Percentiles rank a stretch among this genome's conserved stretches.
These are phyloP conservation scores for Endotricha flammealis DNA, from an alignment of 2,888 invertebrate genomes.

Conservation along the genomic window DNA sequence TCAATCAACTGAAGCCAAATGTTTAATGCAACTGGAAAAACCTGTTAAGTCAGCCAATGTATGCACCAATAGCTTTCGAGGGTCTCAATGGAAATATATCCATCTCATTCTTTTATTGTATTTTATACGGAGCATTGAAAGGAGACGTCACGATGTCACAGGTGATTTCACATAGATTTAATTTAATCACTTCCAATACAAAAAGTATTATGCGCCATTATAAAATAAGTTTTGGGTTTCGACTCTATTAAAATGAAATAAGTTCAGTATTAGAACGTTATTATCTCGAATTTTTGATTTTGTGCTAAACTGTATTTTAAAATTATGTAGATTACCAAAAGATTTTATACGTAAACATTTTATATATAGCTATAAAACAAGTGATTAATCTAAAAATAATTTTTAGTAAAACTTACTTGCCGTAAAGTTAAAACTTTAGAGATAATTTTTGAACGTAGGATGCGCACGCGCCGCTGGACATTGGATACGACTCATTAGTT, in stretches of 20 bases:
- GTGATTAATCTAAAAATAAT: too few relatives aligned
- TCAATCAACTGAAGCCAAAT: constrained; percentile 23
- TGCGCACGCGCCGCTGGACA: constrained; percentile 65
- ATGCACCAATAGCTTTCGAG: constrained; percentile 41
- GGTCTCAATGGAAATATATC: constrained; percentile 28
- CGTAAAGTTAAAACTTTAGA: too few relatives aligned
- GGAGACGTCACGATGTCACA: constrained; percentile 34
- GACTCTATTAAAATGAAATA: constrained; percentile 22
- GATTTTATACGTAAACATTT: too few relatives aligned
- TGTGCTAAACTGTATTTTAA: constrained; percentile 37
- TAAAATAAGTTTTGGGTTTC: constrained; percentile 25
- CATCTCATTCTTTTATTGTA: constrained; percentile 37
- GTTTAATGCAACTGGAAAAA: constrained; percentile 50
- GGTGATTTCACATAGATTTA: constrained; percentile 47
- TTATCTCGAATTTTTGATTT: constrained; percentile 51
- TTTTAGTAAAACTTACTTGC: too few relatives aligned
- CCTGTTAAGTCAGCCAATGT: constrained; percentile 70
- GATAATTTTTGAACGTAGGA: constrained; percentile 47
- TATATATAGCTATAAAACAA: too few relatives aligned
- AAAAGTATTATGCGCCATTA: constrained; percentile 32
- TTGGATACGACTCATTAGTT: constrained; percentile 72
- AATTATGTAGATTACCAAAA: constrained; percentile 34
- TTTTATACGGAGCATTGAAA: constrained; percentile 24
- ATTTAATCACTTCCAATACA: constrained; percentile 31
- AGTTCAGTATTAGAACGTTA: constrained; percentile 27